Evolutionary conservation across 2,888 invertebrate genomes (phyloP).

Genomic region (Melanchra persicariae): DNA sequence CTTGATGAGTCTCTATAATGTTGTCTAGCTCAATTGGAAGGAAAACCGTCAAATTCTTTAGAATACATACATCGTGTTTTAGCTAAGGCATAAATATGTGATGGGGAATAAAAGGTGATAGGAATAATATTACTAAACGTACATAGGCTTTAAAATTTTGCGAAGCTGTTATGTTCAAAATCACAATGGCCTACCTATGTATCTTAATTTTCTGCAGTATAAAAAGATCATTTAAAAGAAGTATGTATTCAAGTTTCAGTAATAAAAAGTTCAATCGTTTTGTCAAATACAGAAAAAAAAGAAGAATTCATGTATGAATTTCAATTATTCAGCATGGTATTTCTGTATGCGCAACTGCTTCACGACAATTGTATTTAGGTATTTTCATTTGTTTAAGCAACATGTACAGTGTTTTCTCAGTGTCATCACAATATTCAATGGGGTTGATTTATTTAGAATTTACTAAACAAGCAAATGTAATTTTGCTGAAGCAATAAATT

Average conservation of each 20-base stretch:
- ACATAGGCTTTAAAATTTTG: neutral
- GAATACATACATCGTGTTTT: constrained; percentile 25
- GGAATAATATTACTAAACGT: neutral
- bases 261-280: neutral
- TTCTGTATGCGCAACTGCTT: neutral
- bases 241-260: neutral
- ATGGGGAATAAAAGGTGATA: constrained; percentile 36
- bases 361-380: no score
- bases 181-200: neutral
- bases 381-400: no score
- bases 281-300: no score
- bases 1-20: neutral
- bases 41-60: constrained; percentile 34
- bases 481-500: constrained; percentile 3
- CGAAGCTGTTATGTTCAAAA: neutral
- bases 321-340: no score
- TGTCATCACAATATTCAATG: no score
- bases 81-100: constrained; percentile 33
- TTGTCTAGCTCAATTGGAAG: constrained; percentile 43
- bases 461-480: constrained; percentile 16
- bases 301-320: no score
- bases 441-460: constrained; percentile 6
- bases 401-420: no score
- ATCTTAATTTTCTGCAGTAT: neutral
- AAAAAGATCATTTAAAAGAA: neutral